Base-by-base conservation (phyloP, 2,797 vertebrate genomes). In the Neosilurus hyrtlii region DNA sequence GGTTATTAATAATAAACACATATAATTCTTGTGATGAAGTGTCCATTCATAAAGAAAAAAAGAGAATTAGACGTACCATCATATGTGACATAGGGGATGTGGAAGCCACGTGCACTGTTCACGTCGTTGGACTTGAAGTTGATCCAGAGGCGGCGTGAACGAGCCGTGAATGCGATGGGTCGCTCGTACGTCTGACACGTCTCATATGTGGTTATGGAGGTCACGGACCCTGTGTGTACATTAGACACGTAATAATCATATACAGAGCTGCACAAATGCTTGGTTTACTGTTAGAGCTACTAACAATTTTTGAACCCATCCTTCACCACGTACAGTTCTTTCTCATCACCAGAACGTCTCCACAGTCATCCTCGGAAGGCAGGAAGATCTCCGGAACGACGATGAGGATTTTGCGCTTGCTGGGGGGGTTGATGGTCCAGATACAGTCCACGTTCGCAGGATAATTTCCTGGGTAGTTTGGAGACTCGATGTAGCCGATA, bases 301-400 rank as follows among this genome's bases (percentile, higher is more conserved):
- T n/a, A n/a, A n/a, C n/a, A n/a, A n/a, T 59, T 4, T 59, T 59
- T 51, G 10, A 9, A 24, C 6, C 3, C 51, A 56, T 14, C 7
- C 51, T 65, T n/a, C 10, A 51, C 15, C 87, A 95, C 96, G 95
- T 93, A 99, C 98, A 97, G 95, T 98, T 99, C 95, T 99, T 99
- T 92, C 98, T 96, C 98, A 99, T 99, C 82, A 99, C 98, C 91
- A 99, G 91, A 88, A 98, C 96, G 49, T 99, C 98, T 74, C 98
- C 98, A 20, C 98, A 99, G 89, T 99, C 98, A 0, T 99, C 98
- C 93, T 99, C 97, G 0, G 97, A 98, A 0, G 97, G 98, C 88
- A 99, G 94, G 92, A 99, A 99, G 90, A 99, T 99, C 93, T 99
- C 98, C 0, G 98, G 98, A 83, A 99, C 97, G 86, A 99, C 98